Conservation (phyloP, 2,797 vertebrate genomes). For the Pterois miles region DNA sequence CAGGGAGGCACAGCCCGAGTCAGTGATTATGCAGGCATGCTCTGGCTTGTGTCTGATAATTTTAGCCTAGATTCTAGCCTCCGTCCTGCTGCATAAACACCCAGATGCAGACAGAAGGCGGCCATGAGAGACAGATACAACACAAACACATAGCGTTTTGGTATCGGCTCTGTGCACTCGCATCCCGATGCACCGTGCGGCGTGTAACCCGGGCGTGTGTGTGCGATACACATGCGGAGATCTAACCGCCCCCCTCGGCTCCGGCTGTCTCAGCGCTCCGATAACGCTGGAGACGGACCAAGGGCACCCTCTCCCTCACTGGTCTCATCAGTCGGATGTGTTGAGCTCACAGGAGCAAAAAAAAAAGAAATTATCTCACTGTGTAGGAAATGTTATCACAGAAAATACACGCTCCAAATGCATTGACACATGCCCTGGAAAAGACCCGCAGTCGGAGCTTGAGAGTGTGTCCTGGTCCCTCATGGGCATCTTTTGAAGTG, state of each 20-base stretch:
- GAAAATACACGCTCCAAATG: conserved; percentile 27
- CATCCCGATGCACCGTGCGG: not conserved
- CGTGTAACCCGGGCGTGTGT: conserved; percentile 21
- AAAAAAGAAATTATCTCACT: conserved; percentile 16
- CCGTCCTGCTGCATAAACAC: conserved; percentile 13
- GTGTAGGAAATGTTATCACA: conserved; percentile 34
- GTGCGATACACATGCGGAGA: not conserved
- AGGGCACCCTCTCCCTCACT: conserved; percentile 54
- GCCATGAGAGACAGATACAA: conserved; percentile 10
- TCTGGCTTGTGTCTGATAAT: conserved; percentile 39
- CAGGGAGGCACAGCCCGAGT: conserved; percentile 11
- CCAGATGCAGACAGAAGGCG: conserved; percentile 12
- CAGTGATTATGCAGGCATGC: conserved; percentile 40
- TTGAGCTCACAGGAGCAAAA: conserved; percentile 40
- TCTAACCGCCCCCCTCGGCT: conserved; percentile 17
- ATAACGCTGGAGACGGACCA: conserved; percentile 59
- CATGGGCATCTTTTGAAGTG: conserved; percentile 39
- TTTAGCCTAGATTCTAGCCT: conserved; percentile 32
- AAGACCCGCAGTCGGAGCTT: conserved; percentile 17
- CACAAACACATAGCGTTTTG: not conserved
- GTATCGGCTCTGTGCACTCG: conserved; percentile 8
- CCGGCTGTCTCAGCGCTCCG: conserved; percentile 51
- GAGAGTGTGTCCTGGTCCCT: conserved; percentile 26
- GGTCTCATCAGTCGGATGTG: conserved; percentile 39
- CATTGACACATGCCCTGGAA: conserved; percentile 7